Percentiles rank a stretch among this genome's conserved stretches.
These are phyloP conservation scores for Drosophila anomelani DNA, from an alignment of 2,888 invertebrate species.

Conservation along the genomic window DNA sequence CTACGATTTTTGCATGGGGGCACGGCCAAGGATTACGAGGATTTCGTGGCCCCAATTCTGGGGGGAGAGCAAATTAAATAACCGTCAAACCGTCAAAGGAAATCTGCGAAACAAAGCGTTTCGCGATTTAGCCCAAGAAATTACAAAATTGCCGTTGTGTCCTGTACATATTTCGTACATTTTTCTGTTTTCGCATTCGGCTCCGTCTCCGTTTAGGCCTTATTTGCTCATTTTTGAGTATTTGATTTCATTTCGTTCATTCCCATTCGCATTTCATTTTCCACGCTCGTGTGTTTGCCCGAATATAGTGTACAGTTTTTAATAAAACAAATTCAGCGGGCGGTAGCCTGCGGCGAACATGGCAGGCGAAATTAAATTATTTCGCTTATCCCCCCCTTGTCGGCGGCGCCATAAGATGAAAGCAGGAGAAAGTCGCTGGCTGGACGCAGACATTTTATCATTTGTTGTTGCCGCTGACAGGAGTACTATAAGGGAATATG, in stretches of 20 bases:
- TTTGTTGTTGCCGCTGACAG: constrained; percentile 68
- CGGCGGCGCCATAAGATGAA: constrained; percentile 44
- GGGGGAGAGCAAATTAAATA: constrained; percentile 41
- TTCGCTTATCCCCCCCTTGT: constrained; percentile 49
- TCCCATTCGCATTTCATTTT: constrained; percentile 18
- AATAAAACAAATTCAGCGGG: constrained; percentile 78
- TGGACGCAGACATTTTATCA: constrained; percentile 73
- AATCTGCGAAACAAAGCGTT: constrained; percentile 37
- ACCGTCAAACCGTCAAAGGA: constrained; percentile 50
- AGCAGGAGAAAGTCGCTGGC: constrained; percentile 43
- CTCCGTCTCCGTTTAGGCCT: constrained; percentile 46
- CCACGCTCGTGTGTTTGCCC: constrained; percentile 22
- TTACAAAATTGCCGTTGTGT: constrained; percentile 22
- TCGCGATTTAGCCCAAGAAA: constrained; percentile 35
- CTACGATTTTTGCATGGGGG: constrained; percentile 5
- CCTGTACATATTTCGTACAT: constrained; percentile 23
- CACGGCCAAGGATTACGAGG: constrained; percentile 30
- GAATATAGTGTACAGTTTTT: constrained; percentile 65
- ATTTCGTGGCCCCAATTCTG: constrained; percentile 35
- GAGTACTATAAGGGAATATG: constrained; percentile 23
- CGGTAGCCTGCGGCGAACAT: constrained; percentile 75
- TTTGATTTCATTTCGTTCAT: constrained; percentile 73
- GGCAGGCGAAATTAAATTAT: constrained; percentile 78
- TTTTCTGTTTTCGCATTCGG: constrained; percentile 23
- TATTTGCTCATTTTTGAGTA: constrained; percentile 73